Base-by-base conservation (phyloP, 2,888 invertebrate species). In the Zootermopsis nevadensis region DNA sequence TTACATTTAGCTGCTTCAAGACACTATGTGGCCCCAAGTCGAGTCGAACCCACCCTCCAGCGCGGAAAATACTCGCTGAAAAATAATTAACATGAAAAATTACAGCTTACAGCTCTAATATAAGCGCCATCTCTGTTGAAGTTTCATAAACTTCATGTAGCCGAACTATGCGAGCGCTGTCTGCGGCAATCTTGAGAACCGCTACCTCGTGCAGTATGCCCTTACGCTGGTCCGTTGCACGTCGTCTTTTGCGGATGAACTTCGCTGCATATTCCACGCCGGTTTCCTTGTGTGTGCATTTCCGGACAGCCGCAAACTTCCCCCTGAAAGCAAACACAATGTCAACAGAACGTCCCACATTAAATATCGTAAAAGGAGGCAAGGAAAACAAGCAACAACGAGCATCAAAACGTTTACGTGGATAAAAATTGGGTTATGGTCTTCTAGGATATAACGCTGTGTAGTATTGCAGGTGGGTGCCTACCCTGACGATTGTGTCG, bases 241-340 rank as follows among this genome's bases (percentile, higher is more conserved):
- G 95, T 89, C 98, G 94, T 87, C 98, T 92, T 89, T 98, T 95
- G 90, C 97, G 95, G 86, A 98, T 95, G 90, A 97, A 97, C 92
- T 99, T 99, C 86, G 98, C 98, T n/a, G 98, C 99, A 91, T 96
- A 98, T 89, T 96, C 95, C 88, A 95, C 93, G 84, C 96, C 96
- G 82, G 95, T 95, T 87, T 94, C 93, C 89, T 95, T 94, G 91
- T 98, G 96, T 53, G 95, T 93, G 89, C 97, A 97, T 90, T 97
- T 94, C 88, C 96, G 95, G 86, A 99, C 98, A 86, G 98, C 96
- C 79, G 98, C 98, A 90, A 98, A 99, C 91, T 98, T 98, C 82
- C 99, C 99, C 90, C 99, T 99, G 94, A n/a, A 94, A 93, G 86
- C 86, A 86, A 86, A 86, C 86, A 85, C 86, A 86, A 85, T 10